These are phyloP conservation scores for Pyrochroa serraticornis DNA, from an alignment of 2,888 invertebrate genomes.

Conservation along the genomic window DNA sequence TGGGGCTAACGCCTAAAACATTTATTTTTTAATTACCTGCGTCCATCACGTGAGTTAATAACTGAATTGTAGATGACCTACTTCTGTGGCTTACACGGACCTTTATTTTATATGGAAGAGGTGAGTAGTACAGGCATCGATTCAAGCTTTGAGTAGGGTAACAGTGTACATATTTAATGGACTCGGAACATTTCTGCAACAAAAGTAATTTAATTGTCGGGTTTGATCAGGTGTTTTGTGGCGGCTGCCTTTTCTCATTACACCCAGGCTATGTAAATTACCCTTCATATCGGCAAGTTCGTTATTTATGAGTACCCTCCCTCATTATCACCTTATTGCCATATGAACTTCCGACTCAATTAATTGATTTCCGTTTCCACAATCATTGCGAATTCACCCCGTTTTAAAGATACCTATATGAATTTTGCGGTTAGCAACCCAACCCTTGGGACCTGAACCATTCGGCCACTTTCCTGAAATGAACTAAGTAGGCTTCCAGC, in stretches of 20 bases:
- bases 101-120: slow-evolving; percentile 17
- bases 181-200: slow-evolving; percentile 11
- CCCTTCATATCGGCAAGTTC: slow-evolving; percentile 20
- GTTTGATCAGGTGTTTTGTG: slow-evolving; percentile 19
- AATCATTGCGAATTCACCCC: no score
- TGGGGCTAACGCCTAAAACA: not conserved
- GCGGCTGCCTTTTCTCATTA: slow-evolving; percentile 22
- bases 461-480: not conserved
- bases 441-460: no score
- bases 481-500: slow-evolving; percentile 14
- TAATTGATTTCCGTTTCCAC: slow-evolving; percentile 3
- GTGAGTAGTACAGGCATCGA: slow-evolving; percentile 17
- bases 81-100: slow-evolving; percentile 3
- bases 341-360: slow-evolving; percentile 15
- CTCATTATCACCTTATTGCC: slow-evolving; percentile 20
- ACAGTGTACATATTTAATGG: slow-evolving; percentile 22
- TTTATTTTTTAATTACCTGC: no score
- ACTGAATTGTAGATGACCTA: slow-evolving; percentile 9
- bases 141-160: slow-evolving; percentile 15
- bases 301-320: slow-evolving; percentile 18
- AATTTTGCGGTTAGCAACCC: no score
- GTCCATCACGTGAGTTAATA: not conserved
- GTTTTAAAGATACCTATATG: no score
- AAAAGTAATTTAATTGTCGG: slow-evolving; percentile 23
- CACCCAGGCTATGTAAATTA: slow-evolving; percentile 12